Evolutionary conservation across 2,797 vertebrate species (phyloP).

Genomic region (Podarcis siculus): DNA sequence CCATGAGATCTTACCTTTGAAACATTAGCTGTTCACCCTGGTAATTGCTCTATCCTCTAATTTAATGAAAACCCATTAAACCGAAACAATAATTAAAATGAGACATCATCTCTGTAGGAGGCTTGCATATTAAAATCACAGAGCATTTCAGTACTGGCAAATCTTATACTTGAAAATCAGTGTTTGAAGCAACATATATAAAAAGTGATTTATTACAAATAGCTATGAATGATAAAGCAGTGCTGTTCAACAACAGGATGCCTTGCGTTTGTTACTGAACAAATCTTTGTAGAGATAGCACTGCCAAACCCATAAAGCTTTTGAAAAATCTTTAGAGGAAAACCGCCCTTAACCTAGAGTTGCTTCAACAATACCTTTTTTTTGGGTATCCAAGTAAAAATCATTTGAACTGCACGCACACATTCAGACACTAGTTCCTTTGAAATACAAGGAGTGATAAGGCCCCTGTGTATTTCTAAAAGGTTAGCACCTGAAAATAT

Average conservation of each 20-base stretch:
- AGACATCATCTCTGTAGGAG: constrained; percentile 83
- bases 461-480: neutral
- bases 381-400: neutral
- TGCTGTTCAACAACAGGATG: constrained; percentile 57
- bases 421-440: neutral
- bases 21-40: constrained; percentile 79
- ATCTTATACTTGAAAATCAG: constrained; percentile 71
- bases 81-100: constrained; percentile 86
- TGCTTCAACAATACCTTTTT: neutral
- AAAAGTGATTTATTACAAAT: constrained; percentile 76
- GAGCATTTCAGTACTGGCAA: constrained; percentile 69
- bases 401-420: neutral
- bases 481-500: neutral
- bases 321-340: constrained; percentile 9
- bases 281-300: constrained; percentile 51
- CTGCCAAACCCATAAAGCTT: constrained; percentile 41
- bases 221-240: constrained; percentile 67
- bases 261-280: constrained; percentile 64
- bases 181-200: constrained; percentile 71
- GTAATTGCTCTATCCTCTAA: constrained; percentile 83
- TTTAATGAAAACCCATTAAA: constrained; percentile 88
- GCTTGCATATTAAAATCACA: constrained; percentile 81
- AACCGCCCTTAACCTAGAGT: constrained; percentile 1
- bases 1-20: constrained; percentile 78
- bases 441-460: neutral